Percentiles rank a stretch among this genome's conserved stretches.
phyloP scores from a whole-genome alignment of 1,140 invertebrate species.

The Trichogramma pretiosum region DNA sequence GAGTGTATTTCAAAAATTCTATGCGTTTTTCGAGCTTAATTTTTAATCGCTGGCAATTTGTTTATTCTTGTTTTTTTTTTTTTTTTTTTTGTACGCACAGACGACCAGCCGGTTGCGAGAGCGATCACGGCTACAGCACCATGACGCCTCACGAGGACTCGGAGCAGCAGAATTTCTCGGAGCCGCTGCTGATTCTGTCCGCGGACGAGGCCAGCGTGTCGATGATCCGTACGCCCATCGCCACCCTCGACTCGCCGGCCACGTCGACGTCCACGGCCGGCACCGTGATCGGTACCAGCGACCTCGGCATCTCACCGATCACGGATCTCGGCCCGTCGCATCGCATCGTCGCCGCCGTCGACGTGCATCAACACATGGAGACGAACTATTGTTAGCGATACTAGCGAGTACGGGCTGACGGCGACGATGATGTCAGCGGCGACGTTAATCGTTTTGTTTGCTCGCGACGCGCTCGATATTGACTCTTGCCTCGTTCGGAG shows the following conservation, averaged over 20 bases:
- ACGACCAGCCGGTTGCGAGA: constrained; percentile 71
- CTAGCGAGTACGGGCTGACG: too few relatives aligned
- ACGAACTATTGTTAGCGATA: constrained; percentile 42
- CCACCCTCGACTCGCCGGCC: constrained; percentile 8
- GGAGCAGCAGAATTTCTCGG: constrained; percentile 68
- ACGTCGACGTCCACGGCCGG: constrained; percentile 12
- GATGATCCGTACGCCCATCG: background rate
- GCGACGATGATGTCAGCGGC: too few relatives aligned
- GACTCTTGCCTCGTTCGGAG: too few relatives aligned
- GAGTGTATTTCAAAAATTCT: background rate
- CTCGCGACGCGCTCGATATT: too few relatives aligned
- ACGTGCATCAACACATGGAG: constrained; percentile 77
- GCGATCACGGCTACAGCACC: constrained; percentile 89
- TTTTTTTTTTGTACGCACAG: too few relatives aligned
- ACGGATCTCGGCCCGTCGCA: constrained; percentile 49
- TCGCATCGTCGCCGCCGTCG: constrained; percentile 75
- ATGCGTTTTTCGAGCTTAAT: too few relatives aligned
- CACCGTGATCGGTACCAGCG: constrained; percentile 21
- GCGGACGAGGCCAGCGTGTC: constrained; percentile 16
- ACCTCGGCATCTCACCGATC: too few relatives aligned
- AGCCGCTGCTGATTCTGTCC: constrained; percentile 45
- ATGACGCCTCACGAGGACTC: constrained; percentile 88
- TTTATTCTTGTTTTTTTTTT: too few relatives aligned
- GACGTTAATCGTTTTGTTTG: too few relatives aligned
- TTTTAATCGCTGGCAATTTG: too few relatives aligned